Evolutionary conservation across 2,797 vertebrate species (phyloP).

Genomic region (Enteromius radiatus): DNA sequence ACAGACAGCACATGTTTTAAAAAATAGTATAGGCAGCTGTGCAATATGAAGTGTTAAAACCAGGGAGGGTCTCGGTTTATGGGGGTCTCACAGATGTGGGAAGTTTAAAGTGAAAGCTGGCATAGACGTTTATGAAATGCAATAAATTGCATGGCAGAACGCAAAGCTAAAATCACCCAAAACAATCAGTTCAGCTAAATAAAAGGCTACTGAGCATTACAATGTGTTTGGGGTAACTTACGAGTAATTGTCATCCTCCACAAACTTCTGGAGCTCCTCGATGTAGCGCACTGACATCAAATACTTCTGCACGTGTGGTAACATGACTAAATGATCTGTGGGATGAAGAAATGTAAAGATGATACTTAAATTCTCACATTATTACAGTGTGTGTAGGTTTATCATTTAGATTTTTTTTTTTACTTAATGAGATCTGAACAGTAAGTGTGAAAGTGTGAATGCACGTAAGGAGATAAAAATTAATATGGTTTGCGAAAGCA

Average conservation of each 20-base stretch:
- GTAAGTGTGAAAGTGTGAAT: neutral
- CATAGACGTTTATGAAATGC: slow-evolving; percentile 7
- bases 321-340: slow-evolving; percentile 81
- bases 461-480: neutral
- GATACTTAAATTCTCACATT: neutral
- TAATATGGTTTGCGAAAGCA: neutral
- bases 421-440: neutral
- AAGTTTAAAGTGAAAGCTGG: slow-evolving; percentile 28
- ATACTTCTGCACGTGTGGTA: slow-evolving; percentile 89
- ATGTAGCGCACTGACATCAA: slow-evolving; percentile 89
- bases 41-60: slow-evolving; percentile 23
- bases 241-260: slow-evolving; percentile 90
- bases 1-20: slow-evolving; percentile 37
- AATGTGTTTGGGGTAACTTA: slow-evolving; percentile 67
- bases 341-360: neutral
- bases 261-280: slow-evolving; percentile 90
- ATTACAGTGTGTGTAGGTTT: neutral
- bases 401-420: neutral
- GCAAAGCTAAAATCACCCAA: slow-evolving; percentile 1
- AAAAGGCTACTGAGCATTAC: neutral
- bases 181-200: neutral
- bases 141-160: slow-evolving; percentile 5
- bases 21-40: slow-evolving; percentile 30
- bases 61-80: slow-evolving; percentile 1
- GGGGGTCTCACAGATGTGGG: slow-evolving; percentile 27